Percentiles rank a stretch among this genome's conserved stretches.
phyloP scores from a whole-genome alignment of 2,888 invertebrate species.

The Polymixis lichenea region DNA sequence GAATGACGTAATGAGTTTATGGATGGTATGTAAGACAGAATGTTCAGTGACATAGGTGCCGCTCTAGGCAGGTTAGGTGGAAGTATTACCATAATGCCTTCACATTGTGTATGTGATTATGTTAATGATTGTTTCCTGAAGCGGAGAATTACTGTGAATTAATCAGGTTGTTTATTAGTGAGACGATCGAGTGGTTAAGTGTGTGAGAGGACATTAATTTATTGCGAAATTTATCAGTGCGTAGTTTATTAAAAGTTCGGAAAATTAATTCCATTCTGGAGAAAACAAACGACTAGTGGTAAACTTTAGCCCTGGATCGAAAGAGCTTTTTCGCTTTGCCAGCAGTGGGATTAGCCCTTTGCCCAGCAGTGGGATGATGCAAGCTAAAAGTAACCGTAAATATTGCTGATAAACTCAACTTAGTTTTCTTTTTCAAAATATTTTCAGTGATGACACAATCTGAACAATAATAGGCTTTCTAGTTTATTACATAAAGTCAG shows the following conservation, averaged over 20 bases:
- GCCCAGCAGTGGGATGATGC: no score
- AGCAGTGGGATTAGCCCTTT: no score
- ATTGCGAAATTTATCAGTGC: background rate
- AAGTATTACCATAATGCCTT: conserved; percentile 68
- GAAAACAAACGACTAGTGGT: no score
- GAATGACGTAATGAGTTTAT: conserved; percentile 74
- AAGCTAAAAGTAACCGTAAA: background rate
- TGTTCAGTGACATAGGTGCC: conserved; percentile 76
- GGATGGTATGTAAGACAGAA: conserved; percentile 70
- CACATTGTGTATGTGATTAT: conserved; percentile 64
- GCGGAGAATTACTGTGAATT: conserved; percentile 47
- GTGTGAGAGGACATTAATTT: background rate
- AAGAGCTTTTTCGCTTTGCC: no score
- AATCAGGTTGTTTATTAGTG: conserved; percentile 40
- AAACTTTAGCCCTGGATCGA: no score
- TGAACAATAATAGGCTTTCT: background rate
- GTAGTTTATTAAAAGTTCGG: background rate
- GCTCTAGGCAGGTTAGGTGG: conserved; percentile 38
- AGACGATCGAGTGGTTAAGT: conserved; percentile 5
- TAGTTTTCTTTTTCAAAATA: background rate
- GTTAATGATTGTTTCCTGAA: conserved; percentile 63
- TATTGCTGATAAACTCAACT: background rate
- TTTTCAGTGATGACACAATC: background rate
- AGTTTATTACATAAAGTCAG: no score
- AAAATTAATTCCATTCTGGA: background rate